A percentile compares a stretch with the other conserved stretches of the same genome.
Conservation (phyloP, 2,797 vertebrate genomes). For the Poecilia gillii region DNA sequence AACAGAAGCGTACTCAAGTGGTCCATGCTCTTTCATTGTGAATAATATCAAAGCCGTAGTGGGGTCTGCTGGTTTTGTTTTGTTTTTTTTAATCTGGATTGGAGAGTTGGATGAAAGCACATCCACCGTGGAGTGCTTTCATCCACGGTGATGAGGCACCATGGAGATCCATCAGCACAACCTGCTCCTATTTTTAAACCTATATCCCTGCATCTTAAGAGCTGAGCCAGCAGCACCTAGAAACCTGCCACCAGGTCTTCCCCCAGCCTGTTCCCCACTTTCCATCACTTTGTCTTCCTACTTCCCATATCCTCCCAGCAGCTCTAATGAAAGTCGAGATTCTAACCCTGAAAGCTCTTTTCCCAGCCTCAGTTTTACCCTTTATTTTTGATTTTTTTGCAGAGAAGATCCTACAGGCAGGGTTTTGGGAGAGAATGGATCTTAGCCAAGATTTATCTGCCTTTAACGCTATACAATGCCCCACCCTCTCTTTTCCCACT, state of each 20-base stretch:
- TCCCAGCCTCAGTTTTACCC: slow-evolving; percentile 12
- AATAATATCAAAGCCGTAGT: neutral
- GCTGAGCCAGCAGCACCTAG: slow-evolving; percentile 74
- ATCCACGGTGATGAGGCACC: neutral
- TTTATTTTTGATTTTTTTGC: neutral
- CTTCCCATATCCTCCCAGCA: neutral
- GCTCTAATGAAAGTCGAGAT: neutral
- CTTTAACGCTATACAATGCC: slow-evolving; percentile 67
- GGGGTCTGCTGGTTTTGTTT: neutral
- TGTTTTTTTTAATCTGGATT: neutral
- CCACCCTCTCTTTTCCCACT: slow-evolving; percentile 57
- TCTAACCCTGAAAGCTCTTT: slow-evolving; percentile 10
- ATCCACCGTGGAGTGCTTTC: neutral
- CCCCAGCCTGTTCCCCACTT: neutral
- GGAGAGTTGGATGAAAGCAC: slow-evolving; percentile 20
- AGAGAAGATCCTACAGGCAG: slow-evolving; percentile 34
- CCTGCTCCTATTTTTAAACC: slow-evolving; percentile 78
- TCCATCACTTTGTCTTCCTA: neutral
- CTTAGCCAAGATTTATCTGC: slow-evolving; percentile 60
- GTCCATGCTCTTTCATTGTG: neutral
- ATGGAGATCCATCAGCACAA: slow-evolving; percentile 27
- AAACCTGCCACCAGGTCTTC: slow-evolving; percentile 35
- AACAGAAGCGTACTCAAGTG: slow-evolving; percentile 1
- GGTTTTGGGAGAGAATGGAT: slow-evolving; percentile 51
- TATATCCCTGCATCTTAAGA: slow-evolving; percentile 86